A percentile compares a stretch with the other conserved stretches of the same genome.
These are phyloP conservation scores for Gallirallus australis DNA, from an alignment of 2,797 vertebrate species.

Conservation along the genomic window DNA sequence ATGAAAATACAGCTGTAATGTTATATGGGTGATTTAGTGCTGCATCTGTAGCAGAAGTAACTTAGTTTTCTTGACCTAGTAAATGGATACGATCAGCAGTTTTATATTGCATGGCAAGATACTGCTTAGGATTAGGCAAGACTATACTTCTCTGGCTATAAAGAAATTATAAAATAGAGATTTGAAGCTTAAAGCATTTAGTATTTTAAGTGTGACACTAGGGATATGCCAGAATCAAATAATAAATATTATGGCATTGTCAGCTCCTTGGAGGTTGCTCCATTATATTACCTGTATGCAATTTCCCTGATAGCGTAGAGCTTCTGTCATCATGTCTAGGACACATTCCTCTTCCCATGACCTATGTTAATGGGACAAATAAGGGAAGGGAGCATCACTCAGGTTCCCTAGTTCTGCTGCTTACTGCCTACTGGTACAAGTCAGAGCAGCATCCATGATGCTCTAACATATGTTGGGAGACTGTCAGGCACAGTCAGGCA, in stretches of 20 bases:
- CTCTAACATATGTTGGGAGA: not conserved
- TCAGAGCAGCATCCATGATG: not conserved
- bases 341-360: not conserved
- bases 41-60: not conserved
- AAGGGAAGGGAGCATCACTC: not conserved
- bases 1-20: not conserved
- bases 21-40: not conserved
- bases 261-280: not conserved
- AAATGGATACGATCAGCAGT: not conserved
- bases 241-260: not conserved
- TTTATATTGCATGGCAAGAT: not conserved
- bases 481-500: not conserved
- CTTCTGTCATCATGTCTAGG: not conserved
- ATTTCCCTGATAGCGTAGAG: not conserved
- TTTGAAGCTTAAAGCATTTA: not conserved
- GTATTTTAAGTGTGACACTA: not conserved
- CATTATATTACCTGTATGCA: not conserved
- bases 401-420: not conserved
- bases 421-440: not conserved
- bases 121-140: not conserved
- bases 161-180: not conserved
- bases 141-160: not conserved
- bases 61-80: not conserved
- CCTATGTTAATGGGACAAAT: not conserved
- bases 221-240: not conserved